Conservation (phyloP, 2,888 invertebrate species). For the Synergus laeviventris region DNA sequence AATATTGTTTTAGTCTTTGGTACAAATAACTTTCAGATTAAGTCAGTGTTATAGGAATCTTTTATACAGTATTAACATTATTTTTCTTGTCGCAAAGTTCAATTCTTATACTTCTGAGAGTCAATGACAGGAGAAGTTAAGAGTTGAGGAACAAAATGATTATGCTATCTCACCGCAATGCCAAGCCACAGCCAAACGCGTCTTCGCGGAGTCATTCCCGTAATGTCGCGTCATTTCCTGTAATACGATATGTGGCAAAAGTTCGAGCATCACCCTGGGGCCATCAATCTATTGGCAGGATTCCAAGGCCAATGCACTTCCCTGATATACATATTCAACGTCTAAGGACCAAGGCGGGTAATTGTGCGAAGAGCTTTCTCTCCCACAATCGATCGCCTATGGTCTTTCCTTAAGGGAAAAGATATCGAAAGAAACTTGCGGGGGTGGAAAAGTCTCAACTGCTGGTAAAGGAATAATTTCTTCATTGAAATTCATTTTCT, state of each 20-base stretch:
- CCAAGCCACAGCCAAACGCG: slow-evolving; percentile 44
- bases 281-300: slow-evolving; percentile 74
- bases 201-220: slow-evolving; percentile 66
- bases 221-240: slow-evolving; percentile 73
- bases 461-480: not conserved
- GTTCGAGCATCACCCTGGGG: slow-evolving; percentile 71
- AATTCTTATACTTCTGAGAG: not conserved
- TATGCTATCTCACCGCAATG: slow-evolving; percentile 43
- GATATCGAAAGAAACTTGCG: slow-evolving; percentile 24
- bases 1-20: not conserved
- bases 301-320: slow-evolving; percentile 73
- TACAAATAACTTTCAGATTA: not conserved
- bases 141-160: slow-evolving; percentile 35
- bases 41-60: not conserved
- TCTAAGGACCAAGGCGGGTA: slow-evolving; percentile 57
- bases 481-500: no score
- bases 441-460: not conserved
- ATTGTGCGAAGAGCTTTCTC: slow-evolving; percentile 62
- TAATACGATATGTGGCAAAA: slow-evolving; percentile 71
- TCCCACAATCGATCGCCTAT: slow-evolving; percentile 45
- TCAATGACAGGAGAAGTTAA: slow-evolving; percentile 16
- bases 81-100: no score
- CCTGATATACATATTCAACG: slow-evolving; percentile 69
- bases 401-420: not conserved
- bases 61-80: no score